A percentile compares a stretch with the other conserved stretches of the same genome.
phyloP scores from a whole-genome alignment of 2,888 invertebrate genomes.

The Metallyticus violacea region DNA sequence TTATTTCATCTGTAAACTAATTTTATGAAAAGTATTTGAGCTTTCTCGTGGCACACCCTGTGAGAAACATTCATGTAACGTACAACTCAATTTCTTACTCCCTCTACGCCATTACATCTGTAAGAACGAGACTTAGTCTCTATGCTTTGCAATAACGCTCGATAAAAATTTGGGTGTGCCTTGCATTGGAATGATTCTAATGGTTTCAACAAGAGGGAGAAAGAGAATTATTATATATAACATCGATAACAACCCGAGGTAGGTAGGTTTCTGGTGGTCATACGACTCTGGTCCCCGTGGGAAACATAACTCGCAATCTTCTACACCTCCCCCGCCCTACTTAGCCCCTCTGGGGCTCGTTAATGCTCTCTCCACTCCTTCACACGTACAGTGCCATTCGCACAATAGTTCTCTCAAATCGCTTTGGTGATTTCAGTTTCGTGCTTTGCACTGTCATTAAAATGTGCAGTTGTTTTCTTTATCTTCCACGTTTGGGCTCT shows the following conservation, averaged over 20 bases:
- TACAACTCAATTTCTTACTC: no score
- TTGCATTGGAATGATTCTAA: not conserved
- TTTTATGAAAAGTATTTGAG: no score
- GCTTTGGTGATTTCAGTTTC: not conserved
- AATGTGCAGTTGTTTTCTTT: not conserved
- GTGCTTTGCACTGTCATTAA: not conserved
- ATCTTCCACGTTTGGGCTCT: not conserved
- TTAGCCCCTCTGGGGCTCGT: constrained; percentile 6
- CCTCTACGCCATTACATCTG: no score
- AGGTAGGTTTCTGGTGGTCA: constrained; percentile 3
- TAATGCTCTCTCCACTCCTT: not conserved
- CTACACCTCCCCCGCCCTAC: not conserved
- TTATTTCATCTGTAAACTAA: no score
- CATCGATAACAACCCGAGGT: not conserved
- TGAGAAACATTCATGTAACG: no score
- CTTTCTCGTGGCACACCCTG: no score
- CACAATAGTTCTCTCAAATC: not conserved
- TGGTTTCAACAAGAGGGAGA: not conserved
- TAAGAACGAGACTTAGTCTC: no score
- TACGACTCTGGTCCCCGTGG: constrained; percentile 12
- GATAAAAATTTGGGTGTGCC: not conserved
- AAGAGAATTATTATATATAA: not conserved
- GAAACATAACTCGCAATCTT: constrained; percentile 29
- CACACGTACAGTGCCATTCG: not conserved
- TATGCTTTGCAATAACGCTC: no score